phyloP scores from a whole-genome alignment of 2,797 vertebrate species.

The Chromobotia macracanthus region DNA sequence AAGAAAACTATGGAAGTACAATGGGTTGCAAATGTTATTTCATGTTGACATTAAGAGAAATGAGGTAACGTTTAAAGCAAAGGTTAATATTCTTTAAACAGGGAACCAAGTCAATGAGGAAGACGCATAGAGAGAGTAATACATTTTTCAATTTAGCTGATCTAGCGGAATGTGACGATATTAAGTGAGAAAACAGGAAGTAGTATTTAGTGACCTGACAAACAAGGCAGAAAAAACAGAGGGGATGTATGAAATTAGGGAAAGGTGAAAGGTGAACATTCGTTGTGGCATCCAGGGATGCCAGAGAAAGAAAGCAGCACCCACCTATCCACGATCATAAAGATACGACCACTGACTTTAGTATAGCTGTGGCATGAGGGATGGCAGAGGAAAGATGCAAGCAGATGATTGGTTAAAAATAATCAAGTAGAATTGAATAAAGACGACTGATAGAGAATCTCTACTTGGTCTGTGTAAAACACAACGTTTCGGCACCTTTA shows the following conservation, averaged over 20 bases:
- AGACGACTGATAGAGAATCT: conserved; percentile 30
- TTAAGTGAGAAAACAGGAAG: conserved; percentile 11
- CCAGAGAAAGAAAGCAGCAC: conserved; percentile 81
- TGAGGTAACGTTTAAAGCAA: neutral
- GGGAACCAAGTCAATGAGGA: neutral
- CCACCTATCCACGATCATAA: conserved; percentile 99
- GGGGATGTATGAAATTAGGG: conserved; percentile 17
- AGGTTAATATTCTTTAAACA: neutral
- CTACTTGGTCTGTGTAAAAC: conserved; percentile 1
- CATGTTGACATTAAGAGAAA: conserved; percentile 16
- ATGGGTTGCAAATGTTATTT: neutral
- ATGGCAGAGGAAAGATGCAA: conserved; percentile 66
- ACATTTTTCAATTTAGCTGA: neutral
- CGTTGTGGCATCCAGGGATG: conserved; percentile 61
- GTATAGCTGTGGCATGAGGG: conserved; percentile 85
- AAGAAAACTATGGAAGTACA: neutral
- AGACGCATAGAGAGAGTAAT: neutral
- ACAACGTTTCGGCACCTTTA: neutral
- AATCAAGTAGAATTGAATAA: conserved; percentile 55
- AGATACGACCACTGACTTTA: conserved; percentile 98
- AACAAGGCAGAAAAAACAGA: conserved; percentile 15
- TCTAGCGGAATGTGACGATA: neutral
- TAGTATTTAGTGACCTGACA: conserved; percentile 37
- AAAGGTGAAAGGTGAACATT: conserved; percentile 55
- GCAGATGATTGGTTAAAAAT: conserved; percentile 65